Base-by-base conservation (phyloP, 2,888 invertebrate genomes). In the Campopleginae sp. region DNA sequence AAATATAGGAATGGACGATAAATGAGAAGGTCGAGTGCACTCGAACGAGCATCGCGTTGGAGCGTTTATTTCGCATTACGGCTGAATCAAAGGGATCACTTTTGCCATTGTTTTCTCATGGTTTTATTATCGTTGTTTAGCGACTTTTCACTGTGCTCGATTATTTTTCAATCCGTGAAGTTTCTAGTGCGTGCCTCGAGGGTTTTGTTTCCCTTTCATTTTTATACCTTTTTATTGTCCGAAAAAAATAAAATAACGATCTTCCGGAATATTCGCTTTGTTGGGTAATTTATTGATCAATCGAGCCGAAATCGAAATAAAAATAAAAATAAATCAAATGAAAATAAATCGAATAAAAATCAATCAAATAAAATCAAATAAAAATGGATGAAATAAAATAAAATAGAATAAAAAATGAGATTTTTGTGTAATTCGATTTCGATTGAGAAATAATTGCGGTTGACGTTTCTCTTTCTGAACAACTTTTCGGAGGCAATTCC, bases 71-170 rank as follows among this genome's bases (percentile, higher is more conserved):
- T 44, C 54, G 54, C 66, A 54, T 61, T 31, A 58, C 46, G 31
- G 44, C 42, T 14, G 58, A 46, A 58, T 75, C 42, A 65, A 54
- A 80, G 33, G 19, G 33, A 33, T 74, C 42, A 38, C 10, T 74
- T 65, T 80, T 42, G 48, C 46, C 10, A 63, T 72, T 72, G 17
- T 74, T 17, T 74, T 44, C 42, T 58, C 54, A 51, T 54, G 23
- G 33, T 48, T 63, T 75, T 75, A 48, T 48, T 33, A 68, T 81
- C 54, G 61, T 75, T 75, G 75, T 81, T 75, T 70, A 46, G 42
- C 68, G 75, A 75, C 46, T 68, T 58, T n/a, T 33, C 51, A 65
- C 63, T 33, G 31, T 33, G 63, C 17, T 63, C 63, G 33, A 63
- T 33, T 33, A 63, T 33, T 33, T 33, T 63, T 33, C n/a, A n/a